These are phyloP conservation scores for Musca domestica DNA, from an alignment of 1,140 invertebrate species.

Conservation along the genomic window DNA sequence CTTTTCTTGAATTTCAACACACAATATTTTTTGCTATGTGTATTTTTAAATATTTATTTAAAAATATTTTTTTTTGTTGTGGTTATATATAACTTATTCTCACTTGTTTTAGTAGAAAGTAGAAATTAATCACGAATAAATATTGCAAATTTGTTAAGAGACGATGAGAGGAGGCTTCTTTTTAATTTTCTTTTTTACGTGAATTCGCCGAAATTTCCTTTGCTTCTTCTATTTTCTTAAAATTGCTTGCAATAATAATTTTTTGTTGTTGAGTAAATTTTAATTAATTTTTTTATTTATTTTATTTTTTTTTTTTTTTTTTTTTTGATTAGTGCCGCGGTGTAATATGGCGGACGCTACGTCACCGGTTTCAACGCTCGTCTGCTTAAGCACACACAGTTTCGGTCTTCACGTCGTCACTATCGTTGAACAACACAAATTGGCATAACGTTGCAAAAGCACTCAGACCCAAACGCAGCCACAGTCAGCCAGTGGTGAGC, in stretches of 20 bases:
- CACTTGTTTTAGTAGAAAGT: background rate
- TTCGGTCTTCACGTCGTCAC: slow-evolving; percentile 41
- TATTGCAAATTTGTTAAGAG: slow-evolving; percentile 18
- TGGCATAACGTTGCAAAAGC: slow-evolving; percentile 47
- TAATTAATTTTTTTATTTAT: background rate
- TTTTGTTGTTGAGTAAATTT: too few species aligned
- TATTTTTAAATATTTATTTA: background rate
- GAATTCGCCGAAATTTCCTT: background rate
- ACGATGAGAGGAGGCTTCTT: too few species aligned
- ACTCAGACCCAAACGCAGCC: slow-evolving; percentile 43
- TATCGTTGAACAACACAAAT: slow-evolving; percentile 52
- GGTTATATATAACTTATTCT: background rate
- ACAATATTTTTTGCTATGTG: background rate
- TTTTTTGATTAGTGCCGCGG: slow-evolving; percentile 37
- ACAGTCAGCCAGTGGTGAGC: slow-evolving; percentile 3
- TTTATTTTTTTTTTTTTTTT: too few species aligned
- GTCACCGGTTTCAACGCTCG: slow-evolving; percentile 51
- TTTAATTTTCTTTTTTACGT: background rate
- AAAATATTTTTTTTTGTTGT: slow-evolving; percentile 1
- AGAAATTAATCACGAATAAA: slow-evolving; percentile 15
- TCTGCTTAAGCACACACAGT: slow-evolving; percentile 34
- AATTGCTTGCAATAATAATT: too few species aligned
- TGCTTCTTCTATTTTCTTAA: background rate
- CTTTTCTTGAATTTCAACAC: background rate
- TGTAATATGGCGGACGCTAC: slow-evolving; percentile 54